Evolutionary conservation across 2,888 invertebrate genomes (phyloP).

Genomic region (Scaptomyza polygonia): DNA sequence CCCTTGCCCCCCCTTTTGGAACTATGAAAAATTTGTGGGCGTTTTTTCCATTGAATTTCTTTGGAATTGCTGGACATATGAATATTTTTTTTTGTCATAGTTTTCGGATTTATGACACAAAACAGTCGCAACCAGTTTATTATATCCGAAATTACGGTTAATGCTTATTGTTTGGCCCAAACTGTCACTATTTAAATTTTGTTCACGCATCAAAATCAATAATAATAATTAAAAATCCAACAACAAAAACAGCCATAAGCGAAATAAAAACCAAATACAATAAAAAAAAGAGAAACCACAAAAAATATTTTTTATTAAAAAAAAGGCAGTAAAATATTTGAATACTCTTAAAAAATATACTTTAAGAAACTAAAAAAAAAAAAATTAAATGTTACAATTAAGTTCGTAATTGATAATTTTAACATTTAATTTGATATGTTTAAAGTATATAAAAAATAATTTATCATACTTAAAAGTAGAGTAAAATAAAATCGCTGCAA

Average conservation of each 20-base stretch:
- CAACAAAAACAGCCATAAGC: constrained; percentile 28
- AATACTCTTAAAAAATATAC: constrained; percentile 51
- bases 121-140: constrained; percentile 74
- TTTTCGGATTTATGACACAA: constrained; percentile 68
- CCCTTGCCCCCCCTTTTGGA: no score
- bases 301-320: constrained; percentile 8
- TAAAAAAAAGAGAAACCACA: constrained; percentile 65
- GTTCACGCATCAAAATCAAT: constrained; percentile 78
- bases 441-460: no score
- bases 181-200: constrained; percentile 80
- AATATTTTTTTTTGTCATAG: constrained; percentile 43
- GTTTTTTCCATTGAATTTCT: constrained; percentile 13
- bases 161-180: constrained; percentile 73
- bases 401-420: no score
- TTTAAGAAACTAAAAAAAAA: background rate
- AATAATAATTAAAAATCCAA: constrained; percentile 58
- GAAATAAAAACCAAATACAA: constrained; percentile 59
- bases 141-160: constrained; percentile 81
- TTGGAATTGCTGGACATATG: constrained; percentile 22
- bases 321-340: background rate
- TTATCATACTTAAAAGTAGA: no score
- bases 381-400: background rate
- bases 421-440: no score
- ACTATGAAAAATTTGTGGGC: constrained; percentile 23
- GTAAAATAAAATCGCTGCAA: constrained; percentile 10